phyloP scores from a whole-genome alignment of 2,113 vertebrate genomes.

The Peucedramus taeniatus region DNA sequence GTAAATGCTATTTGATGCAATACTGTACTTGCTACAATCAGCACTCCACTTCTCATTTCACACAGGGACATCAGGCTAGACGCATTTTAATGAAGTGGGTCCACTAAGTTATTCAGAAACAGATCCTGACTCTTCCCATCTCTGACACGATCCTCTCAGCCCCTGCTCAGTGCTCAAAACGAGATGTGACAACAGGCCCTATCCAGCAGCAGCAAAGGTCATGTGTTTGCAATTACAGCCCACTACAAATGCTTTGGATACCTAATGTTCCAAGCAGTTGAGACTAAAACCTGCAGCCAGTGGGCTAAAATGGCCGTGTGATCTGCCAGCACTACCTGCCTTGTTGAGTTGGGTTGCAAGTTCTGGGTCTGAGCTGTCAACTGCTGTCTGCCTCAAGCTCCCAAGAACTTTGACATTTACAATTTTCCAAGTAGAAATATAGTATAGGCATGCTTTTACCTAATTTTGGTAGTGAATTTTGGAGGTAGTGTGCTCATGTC shows the following conservation, averaged over 20 bases:
- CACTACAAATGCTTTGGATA: slow-evolving; percentile 3
- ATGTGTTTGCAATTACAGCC: neutral
- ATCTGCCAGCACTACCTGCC: neutral
- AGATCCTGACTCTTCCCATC: neutral
- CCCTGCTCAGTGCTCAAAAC: neutral
- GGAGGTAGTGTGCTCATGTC: neutral
- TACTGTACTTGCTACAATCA: neutral
- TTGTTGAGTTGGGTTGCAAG: neutral
- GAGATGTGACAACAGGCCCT: neutral
- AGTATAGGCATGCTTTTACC: neutral
- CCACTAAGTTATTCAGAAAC: neutral
- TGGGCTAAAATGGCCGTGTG: neutral
- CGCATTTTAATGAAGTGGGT: neutral
- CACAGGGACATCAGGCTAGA: neutral
- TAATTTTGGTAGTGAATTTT: neutral
- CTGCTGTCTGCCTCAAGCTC: neutral
- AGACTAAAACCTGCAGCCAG: slow-evolving; percentile 23
- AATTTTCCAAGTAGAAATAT: neutral
- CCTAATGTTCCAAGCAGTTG: neutral
- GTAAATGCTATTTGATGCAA: neutral
- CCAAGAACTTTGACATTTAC: neutral
- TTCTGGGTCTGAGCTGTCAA: neutral
- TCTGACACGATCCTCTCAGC: neutral
- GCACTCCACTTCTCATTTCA: neutral
- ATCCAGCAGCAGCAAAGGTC: neutral